Evolutionary conservation across 2,797 vertebrate species (phyloP).

Genomic region (Ctenopoma kingsleyae): DNA sequence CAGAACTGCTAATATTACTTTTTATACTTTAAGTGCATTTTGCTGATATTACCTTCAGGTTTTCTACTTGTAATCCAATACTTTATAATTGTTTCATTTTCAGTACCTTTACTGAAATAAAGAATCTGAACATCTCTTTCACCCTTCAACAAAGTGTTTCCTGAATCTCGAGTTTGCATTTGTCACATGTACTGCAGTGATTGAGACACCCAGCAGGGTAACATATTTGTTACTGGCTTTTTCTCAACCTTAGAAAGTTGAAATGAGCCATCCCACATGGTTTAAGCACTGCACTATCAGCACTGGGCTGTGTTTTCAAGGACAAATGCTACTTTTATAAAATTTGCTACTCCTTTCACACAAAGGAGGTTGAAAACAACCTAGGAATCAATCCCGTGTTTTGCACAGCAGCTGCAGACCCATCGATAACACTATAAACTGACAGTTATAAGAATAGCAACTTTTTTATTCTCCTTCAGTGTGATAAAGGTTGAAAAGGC

Average conservation of each 20-base stretch:
- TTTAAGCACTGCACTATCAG: slow-evolving; percentile 27
- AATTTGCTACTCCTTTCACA: slow-evolving; percentile 1
- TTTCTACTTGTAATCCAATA: neutral
- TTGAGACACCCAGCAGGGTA: neutral
- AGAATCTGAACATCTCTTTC: neutral
- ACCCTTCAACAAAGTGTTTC: neutral
- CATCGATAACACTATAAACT: slow-evolving; percentile 9
- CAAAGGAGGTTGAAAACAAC: slow-evolving; percentile 29
- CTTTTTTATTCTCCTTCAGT: slow-evolving; percentile 19
- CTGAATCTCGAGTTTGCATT: neutral
- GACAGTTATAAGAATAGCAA: neutral
- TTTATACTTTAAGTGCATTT: neutral
- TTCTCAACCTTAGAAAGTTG: slow-evolving; percentile 18
- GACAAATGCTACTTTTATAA: slow-evolving; percentile 3
- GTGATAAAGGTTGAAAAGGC: slow-evolving; percentile 16
- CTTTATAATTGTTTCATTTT: neutral
- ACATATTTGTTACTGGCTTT: slow-evolving; percentile 15
- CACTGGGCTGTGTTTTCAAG: slow-evolving; percentile 36
- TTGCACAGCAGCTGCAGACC: neutral
- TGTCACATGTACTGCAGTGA: neutral
- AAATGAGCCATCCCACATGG: slow-evolving; percentile 32
- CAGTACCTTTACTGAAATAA: neutral
- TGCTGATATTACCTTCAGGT: neutral
- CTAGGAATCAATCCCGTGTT: slow-evolving; percentile 8
- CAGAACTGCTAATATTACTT: neutral